Conservation (phyloP, 2,888 invertebrate species). For the Philhelius pedissequus region DNA sequence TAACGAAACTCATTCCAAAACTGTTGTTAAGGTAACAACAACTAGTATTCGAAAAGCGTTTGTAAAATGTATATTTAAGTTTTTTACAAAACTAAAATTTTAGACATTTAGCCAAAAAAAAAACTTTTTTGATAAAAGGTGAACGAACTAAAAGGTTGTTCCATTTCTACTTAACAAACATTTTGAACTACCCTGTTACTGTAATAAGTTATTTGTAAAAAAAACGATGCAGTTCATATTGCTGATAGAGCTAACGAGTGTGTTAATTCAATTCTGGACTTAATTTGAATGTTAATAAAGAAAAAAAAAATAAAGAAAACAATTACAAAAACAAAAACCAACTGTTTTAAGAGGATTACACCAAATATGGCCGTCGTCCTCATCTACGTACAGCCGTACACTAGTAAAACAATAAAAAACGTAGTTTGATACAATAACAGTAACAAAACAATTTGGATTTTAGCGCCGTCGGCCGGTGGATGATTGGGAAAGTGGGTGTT, state of each 20-base stretch:
- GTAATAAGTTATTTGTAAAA: neutral
- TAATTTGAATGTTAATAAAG: constrained; percentile 43
- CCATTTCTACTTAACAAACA: too few species aligned
- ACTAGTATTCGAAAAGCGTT: too few species aligned
- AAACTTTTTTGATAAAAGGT: too few species aligned
- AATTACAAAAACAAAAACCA: constrained; percentile 1
- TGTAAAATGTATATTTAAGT: too few species aligned
- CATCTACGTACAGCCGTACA: neutral
- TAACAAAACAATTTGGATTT: constrained; percentile 58
- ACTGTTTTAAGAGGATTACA: constrained; percentile 58
- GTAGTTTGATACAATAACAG: constrained; percentile 32
- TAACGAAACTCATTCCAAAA: too few species aligned
- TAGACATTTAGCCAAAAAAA: too few species aligned
- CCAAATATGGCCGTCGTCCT: neutral
- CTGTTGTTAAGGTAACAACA: too few species aligned
- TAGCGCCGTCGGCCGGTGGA: neutral
- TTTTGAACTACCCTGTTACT: too few species aligned
- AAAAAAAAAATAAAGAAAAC: constrained; percentile 19
- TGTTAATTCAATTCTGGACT: constrained; percentile 55
- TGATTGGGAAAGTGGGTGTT: too few species aligned
- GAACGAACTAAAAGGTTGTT: too few species aligned
- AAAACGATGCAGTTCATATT: neutral
- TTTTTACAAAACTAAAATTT: too few species aligned
- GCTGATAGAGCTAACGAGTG: constrained; percentile 37
- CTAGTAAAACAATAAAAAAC: neutral